Base-by-base conservation (phyloP, 1,140 invertebrate genomes). In the Leptopilina boulardi region DNA sequence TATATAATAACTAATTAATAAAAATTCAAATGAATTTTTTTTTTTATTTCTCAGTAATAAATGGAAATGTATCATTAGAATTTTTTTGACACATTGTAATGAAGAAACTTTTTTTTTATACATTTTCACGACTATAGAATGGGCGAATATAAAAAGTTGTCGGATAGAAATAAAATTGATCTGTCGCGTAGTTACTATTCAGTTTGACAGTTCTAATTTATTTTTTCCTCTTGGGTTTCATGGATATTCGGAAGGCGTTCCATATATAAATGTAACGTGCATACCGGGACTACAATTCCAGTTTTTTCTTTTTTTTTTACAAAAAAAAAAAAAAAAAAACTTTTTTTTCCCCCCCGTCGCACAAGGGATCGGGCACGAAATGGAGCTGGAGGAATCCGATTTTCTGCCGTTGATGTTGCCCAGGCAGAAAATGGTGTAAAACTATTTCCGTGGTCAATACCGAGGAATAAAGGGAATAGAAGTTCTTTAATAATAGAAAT, bases 301-400 rank as follows among this genome's bases (percentile, higher is more conserved):
- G 23, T 13, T 78, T 51, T 44, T 76, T 74, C 74, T n/a, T n/a
- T n/a, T n/a, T n/a, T n/a, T n/a, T 34, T 34, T 34, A 34, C 2
- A 34, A 34, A 6, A 34, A 34, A 34, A 34, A 34, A 34, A 34
- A 3, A 34, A 34, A 34, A 34, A 47, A 54, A 76, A 71, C 74
- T 74, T 51, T 74, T 9, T 19, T 74, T 77, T 34, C 6, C 2
- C 6, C 2, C 30, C 30, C 34, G 38, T 70, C 41, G 51, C 38
- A 75, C 21, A 70, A 38, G 73, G 71, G 59, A 75, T 76, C 66
- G 30, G n/a, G 78, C 41, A 79, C 74, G 77, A 84, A 85, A 83
- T 86, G 79, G 79, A 81, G 77, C 79, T 70, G 78, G 79, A 78
- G 73, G 79, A 86, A 86, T 85, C 79, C 78, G 83, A 83, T 83